These are phyloP conservation scores for Dolichallabes microphthalmus DNA, from an alignment of 2,113 vertebrate species.

Conservation along the genomic window DNA sequence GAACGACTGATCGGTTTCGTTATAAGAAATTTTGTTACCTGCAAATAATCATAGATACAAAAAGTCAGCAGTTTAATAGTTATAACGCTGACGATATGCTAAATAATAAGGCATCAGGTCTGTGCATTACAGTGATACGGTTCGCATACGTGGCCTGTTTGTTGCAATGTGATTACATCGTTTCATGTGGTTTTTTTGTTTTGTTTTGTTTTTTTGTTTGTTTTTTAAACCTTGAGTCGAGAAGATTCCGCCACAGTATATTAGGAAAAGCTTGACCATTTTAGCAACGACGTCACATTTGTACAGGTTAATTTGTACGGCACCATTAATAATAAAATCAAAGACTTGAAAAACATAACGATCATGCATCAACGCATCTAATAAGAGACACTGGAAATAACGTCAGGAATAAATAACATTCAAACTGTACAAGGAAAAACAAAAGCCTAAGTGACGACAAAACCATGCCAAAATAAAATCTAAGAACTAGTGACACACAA, in stretches of 20 bases:
- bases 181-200: too few relatives aligned
- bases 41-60: conserved; percentile 20
- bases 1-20: conserved; percentile 4
- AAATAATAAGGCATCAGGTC: neutral
- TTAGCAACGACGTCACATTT: neutral
- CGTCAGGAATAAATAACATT: neutral
- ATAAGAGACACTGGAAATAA: neutral
- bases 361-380: neutral
- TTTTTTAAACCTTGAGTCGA: too few relatives aligned
- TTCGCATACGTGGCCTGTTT: neutral
- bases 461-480: neutral
- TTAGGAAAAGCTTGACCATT: neutral
- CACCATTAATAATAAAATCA: neutral
- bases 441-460: neutral
- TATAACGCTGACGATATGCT: neutral
- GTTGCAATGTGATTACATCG: neutral
- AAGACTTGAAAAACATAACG: neutral
- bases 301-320: neutral
- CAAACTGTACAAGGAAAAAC: neutral
- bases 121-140: neutral
- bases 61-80: neutral
- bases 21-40: conserved; percentile 46
- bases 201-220: too few relatives aligned
- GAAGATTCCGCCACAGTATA: neutral
- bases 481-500: neutral